Evolutionary conservation across 1,140 invertebrate species (phyloP), one percentile per base, ranked within the genome.

Genomic region (Thalassaphorura encarpata): DNA sequence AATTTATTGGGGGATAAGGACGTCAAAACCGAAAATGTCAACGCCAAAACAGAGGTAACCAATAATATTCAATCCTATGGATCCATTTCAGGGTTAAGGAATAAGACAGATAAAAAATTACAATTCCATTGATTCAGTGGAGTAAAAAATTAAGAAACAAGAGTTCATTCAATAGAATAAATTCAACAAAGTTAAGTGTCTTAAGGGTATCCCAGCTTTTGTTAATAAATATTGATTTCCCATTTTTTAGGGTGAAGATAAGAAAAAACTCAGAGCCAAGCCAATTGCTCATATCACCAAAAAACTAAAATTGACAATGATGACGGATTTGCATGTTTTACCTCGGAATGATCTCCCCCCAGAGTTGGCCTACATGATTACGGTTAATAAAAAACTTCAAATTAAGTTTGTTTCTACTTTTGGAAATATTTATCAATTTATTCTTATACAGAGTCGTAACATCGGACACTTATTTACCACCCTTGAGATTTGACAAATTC

Each of bases 401-500:
- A 23, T n/a, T 36, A 26, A 2, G 28, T 39, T 15, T 28, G 15
- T 29, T 61, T 23, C 33, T 36, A 31, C 15, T 45, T 36, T 23
- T n/a, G n/a, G n/a, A n/a, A n/a, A n/a, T n/a, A 31, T 13, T 27
- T 21, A 19, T 26, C 26, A 21, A 43, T 21, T 26, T 51, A 41
- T 55, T 15, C 2, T 45, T 29, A 1, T 48, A 26, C n/a, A 51
- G 57, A 39, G 69, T 69, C 39, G 26, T 67, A n/a, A 67, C 80
- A 60, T 71, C 75, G 29, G 76, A 80, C 40, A 75, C 74, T 23
- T 79, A 82, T 69, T 91, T 90, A 68, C 74, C 92, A 59, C 91
- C 91, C 23, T 82, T 94, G 58, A 67, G 92, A 0, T 81, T 83
- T 60, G 82, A 87, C 58, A 87, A 94, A 73, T 82, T 85, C 61